These are phyloP conservation scores for Microcebus murinus DNA, from an alignment of 2,113 vertebrate genomes.

Conservation along the genomic window DNA sequence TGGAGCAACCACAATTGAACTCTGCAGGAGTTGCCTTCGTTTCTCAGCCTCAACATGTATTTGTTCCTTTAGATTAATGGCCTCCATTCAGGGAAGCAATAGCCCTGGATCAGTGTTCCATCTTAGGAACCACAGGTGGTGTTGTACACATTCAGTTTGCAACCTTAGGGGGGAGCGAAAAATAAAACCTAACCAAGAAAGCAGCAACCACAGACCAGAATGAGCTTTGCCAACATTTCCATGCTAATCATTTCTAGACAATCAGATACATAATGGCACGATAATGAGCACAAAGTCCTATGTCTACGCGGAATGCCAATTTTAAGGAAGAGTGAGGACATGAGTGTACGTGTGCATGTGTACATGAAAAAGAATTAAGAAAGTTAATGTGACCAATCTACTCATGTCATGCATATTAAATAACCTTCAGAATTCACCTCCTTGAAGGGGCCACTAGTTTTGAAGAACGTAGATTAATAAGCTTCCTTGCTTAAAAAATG, in stretches of 20 bases:
- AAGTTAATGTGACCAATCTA: conserved; percentile 15
- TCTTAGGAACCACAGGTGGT: conserved; percentile 81
- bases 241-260: conserved; percentile 79
- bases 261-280: conserved; percentile 53
- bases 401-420: conserved; percentile 78
- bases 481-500: conserved; percentile 87
- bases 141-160: conserved; percentile 78
- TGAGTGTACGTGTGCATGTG: not conserved
- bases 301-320: conserved; percentile 42
- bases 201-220: conserved; percentile 75
- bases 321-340: conserved; percentile 54
- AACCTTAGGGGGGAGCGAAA: conserved; percentile 77
- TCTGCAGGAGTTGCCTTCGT: conserved; percentile 60
- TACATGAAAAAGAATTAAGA: conserved; percentile 15
- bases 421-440: conserved; percentile 67
- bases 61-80: conserved; percentile 80
- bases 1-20: conserved; percentile 59
- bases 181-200: conserved; percentile 78
- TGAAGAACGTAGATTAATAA: conserved; percentile 88
- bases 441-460: conserved; percentile 79
- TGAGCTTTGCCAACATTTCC: conserved; percentile 70
- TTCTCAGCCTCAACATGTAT: conserved; percentile 59
- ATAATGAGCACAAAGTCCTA: conserved; percentile 66
- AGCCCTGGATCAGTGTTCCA: conserved; percentile 73
- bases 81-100: conserved; percentile 72